Evolutionary conservation across 2,113 vertebrate genomes (phyloP), one percentile per base, ranked within the genome.

Genomic region (Antechinus stuartii): DNA sequence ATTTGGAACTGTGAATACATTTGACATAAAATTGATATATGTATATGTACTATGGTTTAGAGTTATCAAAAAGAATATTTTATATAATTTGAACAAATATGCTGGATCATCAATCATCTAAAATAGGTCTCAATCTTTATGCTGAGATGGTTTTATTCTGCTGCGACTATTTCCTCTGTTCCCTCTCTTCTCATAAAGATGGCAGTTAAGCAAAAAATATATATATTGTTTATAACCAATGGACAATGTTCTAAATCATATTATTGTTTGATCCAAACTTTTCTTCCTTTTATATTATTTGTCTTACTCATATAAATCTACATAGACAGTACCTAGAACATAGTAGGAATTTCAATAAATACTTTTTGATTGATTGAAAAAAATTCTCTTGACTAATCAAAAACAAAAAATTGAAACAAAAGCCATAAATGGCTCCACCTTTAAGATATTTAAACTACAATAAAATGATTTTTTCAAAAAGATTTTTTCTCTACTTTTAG

Each of bases 1-100:
- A 94, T 94, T 98, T 95, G 35, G 94, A 98, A 96, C 91, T 97
- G 96, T 97, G 93, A 96, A 27, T 90, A 96, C 25, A 95, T 96
- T 27, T 94, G 93, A 96, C 94, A 97, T 68, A 97, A 96, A 96
- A 90, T 96, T 96, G 92, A 54, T 57, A 94, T 42, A 93, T 97
- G 94, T n/a, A 52, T 55, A 93, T 47, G 92, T 97, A 93, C 50
- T 14, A 54, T 47, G 27, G 54, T 46, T 61, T 24, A 76, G 1
- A 89, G 56, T 24, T 89, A 9, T 30, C 47, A 92, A 97, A 94
- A 94, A 95, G 50, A 90, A 9, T 9, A 53, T 95, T 91, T 96
- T 52, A 91, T 7, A n/a, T 95, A 96, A 97, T 97, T 56, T 97
- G 46, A 94, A 61, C 42, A 96, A 97, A 96, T 95, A 96, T 0